Conservation (phyloP, 2,797 vertebrate species). For the Loriculus beryllinus region DNA sequence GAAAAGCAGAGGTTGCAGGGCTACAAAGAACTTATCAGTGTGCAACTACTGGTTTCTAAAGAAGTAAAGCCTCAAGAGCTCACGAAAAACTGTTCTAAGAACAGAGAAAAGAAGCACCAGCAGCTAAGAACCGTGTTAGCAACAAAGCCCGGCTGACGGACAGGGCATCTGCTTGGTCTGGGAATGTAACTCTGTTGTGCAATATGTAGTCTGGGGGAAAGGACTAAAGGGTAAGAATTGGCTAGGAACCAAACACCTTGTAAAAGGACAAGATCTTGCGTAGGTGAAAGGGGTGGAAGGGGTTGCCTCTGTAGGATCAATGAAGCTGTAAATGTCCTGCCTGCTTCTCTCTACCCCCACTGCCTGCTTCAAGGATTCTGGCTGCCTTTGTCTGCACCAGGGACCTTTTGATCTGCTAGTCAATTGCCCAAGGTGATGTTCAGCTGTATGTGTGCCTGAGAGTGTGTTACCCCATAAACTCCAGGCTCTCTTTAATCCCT, state of each 20-base stretch:
- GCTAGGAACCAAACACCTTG: not conserved
- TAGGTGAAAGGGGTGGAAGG: not conserved
- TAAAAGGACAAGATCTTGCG: not conserved
- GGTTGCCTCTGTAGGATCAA: not conserved
- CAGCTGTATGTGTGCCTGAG: not conserved
- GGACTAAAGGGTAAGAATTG: not conserved
- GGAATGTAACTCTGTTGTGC: not conserved
- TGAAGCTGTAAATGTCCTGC: not conserved
- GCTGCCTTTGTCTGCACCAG: not conserved
- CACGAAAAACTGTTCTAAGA: not conserved
- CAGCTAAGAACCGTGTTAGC: not conserved
- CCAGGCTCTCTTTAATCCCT: not conserved
- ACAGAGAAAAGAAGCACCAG: not conserved
- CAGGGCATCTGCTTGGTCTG: not conserved
- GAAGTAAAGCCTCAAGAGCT: not conserved
- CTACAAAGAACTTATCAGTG: rapidly evolving
- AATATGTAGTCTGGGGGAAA: not conserved
- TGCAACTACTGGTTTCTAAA: not conserved
- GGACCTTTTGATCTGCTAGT: not conserved
- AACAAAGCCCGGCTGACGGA: not conserved
- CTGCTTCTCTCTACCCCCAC: not conserved
- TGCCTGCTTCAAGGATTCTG: not conserved
- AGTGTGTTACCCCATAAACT: not conserved
- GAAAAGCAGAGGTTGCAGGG: not conserved
- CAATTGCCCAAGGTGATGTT: not conserved